Evolutionary conservation across 2,797 vertebrate species (phyloP).

Genomic region (Notamacropus eugenii): DNA sequence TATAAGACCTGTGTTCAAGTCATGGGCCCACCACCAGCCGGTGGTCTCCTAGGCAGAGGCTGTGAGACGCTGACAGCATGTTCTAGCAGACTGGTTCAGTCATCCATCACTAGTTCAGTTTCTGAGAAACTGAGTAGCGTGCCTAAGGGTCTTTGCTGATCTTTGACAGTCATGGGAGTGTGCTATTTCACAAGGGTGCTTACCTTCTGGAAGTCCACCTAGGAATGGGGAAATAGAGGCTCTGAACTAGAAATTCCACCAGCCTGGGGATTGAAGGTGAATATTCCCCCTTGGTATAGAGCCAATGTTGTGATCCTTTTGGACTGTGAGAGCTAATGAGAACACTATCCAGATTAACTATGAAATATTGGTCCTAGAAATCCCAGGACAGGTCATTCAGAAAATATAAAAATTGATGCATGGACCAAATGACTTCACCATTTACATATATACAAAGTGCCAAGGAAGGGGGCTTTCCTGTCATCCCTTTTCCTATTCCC

Average conservation of each 20-base stretch:
- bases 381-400: not conserved
- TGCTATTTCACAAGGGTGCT: not conserved
- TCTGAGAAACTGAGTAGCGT: too few species aligned
- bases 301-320: not conserved
- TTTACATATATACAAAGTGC: not conserved
- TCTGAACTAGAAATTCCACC: not conserved
- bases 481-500: too few species aligned
- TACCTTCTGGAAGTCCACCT: not conserved
- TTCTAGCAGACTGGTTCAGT: not conserved
- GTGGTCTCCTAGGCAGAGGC: not conserved
- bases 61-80: not conserved
- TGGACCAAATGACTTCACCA: not conserved
- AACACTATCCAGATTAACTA: not conserved
- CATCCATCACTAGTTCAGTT: not conserved
- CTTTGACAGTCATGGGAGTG: too few species aligned
- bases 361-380: not conserved
- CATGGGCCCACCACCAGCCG: too few species aligned
- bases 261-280: not conserved
- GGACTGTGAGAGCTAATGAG: not conserved
- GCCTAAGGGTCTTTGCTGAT: not conserved
- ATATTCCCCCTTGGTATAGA: not conserved
- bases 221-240: not conserved
- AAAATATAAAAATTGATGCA: not conserved
- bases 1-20: not conserved
- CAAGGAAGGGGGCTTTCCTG: not conserved